phyloP scores from a whole-genome alignment of 2,888 invertebrate genomes.

The Ornithoptera priamus region DNA sequence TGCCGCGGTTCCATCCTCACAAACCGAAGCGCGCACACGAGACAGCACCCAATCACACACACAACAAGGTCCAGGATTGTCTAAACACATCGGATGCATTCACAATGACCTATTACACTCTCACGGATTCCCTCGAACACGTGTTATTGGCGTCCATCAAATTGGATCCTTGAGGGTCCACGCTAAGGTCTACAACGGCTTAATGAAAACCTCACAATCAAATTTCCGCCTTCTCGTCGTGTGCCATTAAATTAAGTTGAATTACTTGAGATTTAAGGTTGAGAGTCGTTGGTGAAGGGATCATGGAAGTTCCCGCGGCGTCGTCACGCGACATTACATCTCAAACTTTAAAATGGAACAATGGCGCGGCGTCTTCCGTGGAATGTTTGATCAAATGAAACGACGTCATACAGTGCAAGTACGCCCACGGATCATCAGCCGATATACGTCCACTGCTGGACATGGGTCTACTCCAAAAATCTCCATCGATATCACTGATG shows the following conservation, averaged over 20 bases:
- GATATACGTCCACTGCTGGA: too few relatives aligned
- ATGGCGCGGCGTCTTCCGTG: slow-evolving; percentile 51
- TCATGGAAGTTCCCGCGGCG: slow-evolving; percentile 49
- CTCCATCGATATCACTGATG: too few relatives aligned
- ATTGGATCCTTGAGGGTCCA: slow-evolving; percentile 31
- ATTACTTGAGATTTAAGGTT: slow-evolving; percentile 31
- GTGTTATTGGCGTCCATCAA: slow-evolving; percentile 36
- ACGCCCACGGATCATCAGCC: background rate
- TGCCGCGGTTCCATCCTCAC: slow-evolving; percentile 23
- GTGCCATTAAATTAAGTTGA: slow-evolving; percentile 26
- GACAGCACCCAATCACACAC: background rate
- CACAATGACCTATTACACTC: slow-evolving; percentile 40
- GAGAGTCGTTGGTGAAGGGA: slow-evolving; percentile 31
- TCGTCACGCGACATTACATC: slow-evolving; percentile 73
- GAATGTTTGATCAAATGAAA: slow-evolving; percentile 21
- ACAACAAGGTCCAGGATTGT: slow-evolving; percentile 36
- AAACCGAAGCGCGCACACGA: background rate
- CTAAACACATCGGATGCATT: slow-evolving; percentile 32
- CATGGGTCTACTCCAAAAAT: too few relatives aligned
- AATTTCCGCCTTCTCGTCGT: slow-evolving; percentile 20
- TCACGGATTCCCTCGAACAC: slow-evolving; percentile 49
- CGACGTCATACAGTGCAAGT: slow-evolving; percentile 8
- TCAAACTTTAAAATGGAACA: slow-evolving; percentile 67
- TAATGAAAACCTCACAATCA: slow-evolving; percentile 13
- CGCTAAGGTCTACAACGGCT: slow-evolving; percentile 25